A percentile compares a stretch with the other conserved stretches of the same genome.
Evolutionary conservation across 2,113 vertebrate genomes (phyloP).

Genomic region (Tychaedon coryphoeus): DNA sequence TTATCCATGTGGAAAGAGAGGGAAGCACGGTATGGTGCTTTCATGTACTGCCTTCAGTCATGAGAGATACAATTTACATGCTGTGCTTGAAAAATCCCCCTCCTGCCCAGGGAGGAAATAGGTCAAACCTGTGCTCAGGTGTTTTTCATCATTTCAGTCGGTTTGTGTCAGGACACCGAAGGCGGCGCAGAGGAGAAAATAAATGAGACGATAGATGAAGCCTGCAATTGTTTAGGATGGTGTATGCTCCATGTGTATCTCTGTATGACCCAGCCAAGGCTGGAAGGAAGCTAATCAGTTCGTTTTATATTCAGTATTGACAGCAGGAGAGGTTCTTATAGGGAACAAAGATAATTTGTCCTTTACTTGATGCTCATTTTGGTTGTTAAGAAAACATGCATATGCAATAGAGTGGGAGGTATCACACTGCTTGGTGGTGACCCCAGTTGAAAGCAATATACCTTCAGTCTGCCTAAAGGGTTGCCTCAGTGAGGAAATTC

Average conservation of each 20-base stretch:
- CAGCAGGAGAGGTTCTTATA: not conserved
- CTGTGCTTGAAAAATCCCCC: constrained; percentile 27
- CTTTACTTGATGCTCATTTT: not conserved
- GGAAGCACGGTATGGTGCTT: not conserved
- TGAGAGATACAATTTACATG: not conserved
- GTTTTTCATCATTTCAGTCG: constrained; percentile 23
- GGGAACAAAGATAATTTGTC: not conserved
- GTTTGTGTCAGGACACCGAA: not conserved
- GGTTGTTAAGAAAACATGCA: not conserved
- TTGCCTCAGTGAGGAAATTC: constrained; percentile 4
- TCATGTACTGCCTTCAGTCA: not conserved
- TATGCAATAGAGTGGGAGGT: not conserved
- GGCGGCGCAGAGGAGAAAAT: not conserved
- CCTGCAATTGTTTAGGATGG: not conserved
- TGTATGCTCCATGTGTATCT: not conserved
- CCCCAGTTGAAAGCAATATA: not conserved
- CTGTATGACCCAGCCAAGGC: not conserved
- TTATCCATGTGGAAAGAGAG: constrained; percentile 11
- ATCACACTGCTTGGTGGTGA: not conserved
- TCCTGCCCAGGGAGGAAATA: constrained; percentile 38
- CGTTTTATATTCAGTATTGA: not conserved
- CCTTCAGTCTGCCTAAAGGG: not conserved
- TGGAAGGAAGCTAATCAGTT: not conserved
- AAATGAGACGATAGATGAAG: constrained; percentile 48
- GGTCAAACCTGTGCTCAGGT: not conserved